Evolutionary conservation across 1,140 invertebrate species (phyloP).

Genomic region (Hyles vespertilio): DNA sequence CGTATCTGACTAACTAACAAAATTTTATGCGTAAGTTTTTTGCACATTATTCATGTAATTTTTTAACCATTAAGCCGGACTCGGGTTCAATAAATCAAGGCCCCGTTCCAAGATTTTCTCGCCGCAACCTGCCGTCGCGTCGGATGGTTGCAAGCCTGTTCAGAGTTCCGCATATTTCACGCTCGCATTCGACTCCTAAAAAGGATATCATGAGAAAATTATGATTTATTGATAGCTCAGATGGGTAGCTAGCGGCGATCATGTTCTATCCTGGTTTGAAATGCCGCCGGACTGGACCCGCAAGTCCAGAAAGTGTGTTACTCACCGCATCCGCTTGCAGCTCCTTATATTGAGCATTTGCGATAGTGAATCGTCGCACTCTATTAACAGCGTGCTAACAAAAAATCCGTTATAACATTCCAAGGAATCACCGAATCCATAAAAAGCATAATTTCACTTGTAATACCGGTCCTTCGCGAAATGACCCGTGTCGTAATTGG

Average conservation of each 20-base stretch:
- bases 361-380: not conserved
- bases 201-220: conserved; percentile 18
- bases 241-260: conserved; percentile 17
- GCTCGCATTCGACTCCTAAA: conserved; percentile 4
- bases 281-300: conserved; percentile 32
- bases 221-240: conserved; percentile 22
- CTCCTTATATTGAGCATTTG: conserved; percentile 11
- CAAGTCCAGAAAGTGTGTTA: conserved; percentile 30
- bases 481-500: conserved; percentile 13
- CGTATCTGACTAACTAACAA: too few relatives aligned
- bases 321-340: conserved; percentile 23
- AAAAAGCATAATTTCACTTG: conserved; percentile 8
- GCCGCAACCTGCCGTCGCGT: too few relatives aligned
- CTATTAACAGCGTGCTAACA: conserved; percentile 9
- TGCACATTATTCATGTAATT: too few relatives aligned
- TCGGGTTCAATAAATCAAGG: not conserved
- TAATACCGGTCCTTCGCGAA: conserved; percentile 13
- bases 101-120: not conserved
- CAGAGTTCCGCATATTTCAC: conserved; percentile 6
- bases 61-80: not conserved
- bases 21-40: too few relatives aligned
- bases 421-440: conserved; percentile 7
- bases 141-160: not conserved
- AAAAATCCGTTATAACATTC: conserved; percentile 17
- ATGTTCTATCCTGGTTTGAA: conserved; percentile 25